Percentiles rank a stretch among this genome's conserved stretches.
phyloP scores from a whole-genome alignment of 2,797 vertebrate species.

The Scomberomorus guttatus region DNA sequence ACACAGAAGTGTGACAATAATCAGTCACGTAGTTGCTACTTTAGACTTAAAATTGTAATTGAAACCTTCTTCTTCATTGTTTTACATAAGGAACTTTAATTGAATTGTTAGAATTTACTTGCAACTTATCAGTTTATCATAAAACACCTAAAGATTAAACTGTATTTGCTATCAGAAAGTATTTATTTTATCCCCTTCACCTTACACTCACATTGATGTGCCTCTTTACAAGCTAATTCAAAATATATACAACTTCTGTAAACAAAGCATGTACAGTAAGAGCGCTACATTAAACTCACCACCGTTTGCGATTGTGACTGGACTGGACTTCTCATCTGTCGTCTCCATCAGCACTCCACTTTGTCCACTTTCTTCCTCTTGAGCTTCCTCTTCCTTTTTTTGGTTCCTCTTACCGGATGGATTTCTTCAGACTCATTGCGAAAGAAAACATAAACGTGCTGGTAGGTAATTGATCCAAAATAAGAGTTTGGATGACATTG shows the following conservation, averaged over 20 bases:
- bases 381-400: slow-evolving; percentile 71
- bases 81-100: background rate
- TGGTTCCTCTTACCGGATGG: slow-evolving; percentile 54
- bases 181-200: background rate
- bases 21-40: slow-evolving; percentile 23
- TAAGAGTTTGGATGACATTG: background rate
- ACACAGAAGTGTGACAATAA: slow-evolving; percentile 31
- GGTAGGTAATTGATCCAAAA: background rate
- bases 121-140: background rate
- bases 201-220: background rate
- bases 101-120: background rate
- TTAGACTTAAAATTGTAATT: background rate
- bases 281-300: slow-evolving; percentile 63
- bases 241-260: background rate
- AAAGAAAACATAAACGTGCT: slow-evolving; percentile 12
- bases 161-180: background rate
- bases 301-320: background rate
- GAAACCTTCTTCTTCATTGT: background rate
- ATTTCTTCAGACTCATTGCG: slow-evolving; percentile 34
- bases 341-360: slow-evolving; percentile 67
- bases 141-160: background rate
- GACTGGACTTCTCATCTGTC: slow-evolving; percentile 31
- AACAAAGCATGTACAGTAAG: background rate
- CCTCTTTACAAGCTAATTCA: background rate
- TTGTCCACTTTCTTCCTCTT: slow-evolving; percentile 25